Base-by-base conservation (phyloP, 2,888 invertebrate species). In the Habroteleia sp. region DNA sequence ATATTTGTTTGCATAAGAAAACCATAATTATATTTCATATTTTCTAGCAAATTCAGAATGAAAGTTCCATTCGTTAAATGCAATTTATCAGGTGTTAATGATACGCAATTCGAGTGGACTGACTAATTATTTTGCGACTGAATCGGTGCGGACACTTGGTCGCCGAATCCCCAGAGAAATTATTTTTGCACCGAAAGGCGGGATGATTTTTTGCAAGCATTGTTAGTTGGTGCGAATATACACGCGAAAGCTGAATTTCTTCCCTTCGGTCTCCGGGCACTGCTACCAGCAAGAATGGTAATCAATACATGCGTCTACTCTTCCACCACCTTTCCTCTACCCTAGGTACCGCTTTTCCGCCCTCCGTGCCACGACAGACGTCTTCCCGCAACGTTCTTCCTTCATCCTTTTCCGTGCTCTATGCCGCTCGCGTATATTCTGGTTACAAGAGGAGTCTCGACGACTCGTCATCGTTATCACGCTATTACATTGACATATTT, bases 221-320 rank as follows among this genome's bases (percentile, higher is more conserved):
- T 60, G 29, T 54, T 68, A 42, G 56, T 33, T 48, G 50, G 35
- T 42, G 56, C 54, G 39, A 58, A 62, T 48, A n/a, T n/a, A 62
- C 60, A 58, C 60, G 48, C 46, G 44, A 50, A 74, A 46, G 66
- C 58, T 56, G 76, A 60, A 72, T 76, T 78, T 78, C 76, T 78
- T 78, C 58, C 58, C 72, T 73, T 44, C 69, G 60, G 56, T 71
- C 75, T 77, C 73, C 60, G 66, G 62, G 72, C 58, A 66, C 54
- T 76, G 68, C 78, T 75, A 62, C 71, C 76, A 65, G 74, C 72
- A 60, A 69, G 73, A 77, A 79, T 77, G 74, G 81, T 80, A 82
- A 84, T 84, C 83, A 81, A 84, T 84, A 84, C 81, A 82, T 78
- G 80, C 82, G 81, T 82, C 82, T 80, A 79, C 80, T 78, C 77